Percentiles rank a stretch among this genome's conserved stretches.
Conservation (phyloP, 2,113 vertebrate species). For the Nannospalax galili region DNA sequence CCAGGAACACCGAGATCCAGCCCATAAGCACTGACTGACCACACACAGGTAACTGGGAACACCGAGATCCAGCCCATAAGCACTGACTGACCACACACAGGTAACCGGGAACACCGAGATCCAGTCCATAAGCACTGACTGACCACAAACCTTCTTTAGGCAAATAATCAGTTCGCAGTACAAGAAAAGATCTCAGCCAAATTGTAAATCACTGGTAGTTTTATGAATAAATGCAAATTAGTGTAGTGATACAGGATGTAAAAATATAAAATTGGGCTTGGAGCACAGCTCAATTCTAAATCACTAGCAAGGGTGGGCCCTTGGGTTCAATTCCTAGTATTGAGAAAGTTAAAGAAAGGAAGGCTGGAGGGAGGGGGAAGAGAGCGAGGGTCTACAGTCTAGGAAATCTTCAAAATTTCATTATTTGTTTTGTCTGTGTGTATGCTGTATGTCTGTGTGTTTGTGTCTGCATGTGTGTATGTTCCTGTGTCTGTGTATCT, state of each 20-base stretch:
- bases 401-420: no score
- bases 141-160: not conserved
- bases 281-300: not conserved
- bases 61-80: no score
- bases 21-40: no score
- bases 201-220: not conserved
- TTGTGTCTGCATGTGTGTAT: no score
- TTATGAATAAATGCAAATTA: conserved; percentile 32
- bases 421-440: no score
- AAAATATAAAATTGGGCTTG: not conserved
- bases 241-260: not conserved
- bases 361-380: not conserved
- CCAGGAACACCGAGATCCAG: no score
- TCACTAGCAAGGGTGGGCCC: no score
- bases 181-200: not conserved
- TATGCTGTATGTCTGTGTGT: no score
- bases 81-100: no score
- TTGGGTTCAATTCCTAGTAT: not conserved
- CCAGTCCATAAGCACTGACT: not conserved
- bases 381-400: no score
- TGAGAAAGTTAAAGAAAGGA: not conserved
- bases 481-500: no score
- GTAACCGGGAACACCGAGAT: not conserved
- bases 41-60: no score
- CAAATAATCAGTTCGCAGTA: not conserved